phyloP scores from a whole-genome alignment of 37 sponge, comb jelly and placozoan genomes.

The Ephydatia muelleri region DNA sequence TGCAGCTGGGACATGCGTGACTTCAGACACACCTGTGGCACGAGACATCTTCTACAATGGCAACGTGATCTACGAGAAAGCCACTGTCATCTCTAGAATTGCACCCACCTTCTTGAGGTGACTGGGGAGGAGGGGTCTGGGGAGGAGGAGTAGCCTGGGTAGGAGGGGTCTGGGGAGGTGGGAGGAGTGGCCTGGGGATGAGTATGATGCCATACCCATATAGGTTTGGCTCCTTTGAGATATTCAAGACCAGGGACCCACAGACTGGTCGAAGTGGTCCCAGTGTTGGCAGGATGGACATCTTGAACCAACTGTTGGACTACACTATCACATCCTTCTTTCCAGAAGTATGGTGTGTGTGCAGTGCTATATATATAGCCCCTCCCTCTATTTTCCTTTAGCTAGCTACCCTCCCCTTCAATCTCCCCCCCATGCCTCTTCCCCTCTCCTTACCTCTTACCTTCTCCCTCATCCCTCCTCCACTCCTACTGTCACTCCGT shows the following conservation, averaged over 20 bases:
- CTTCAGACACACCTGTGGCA: slow-evolving; percentile 77
- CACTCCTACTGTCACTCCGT: too few species aligned
- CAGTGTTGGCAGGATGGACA: slow-evolving; percentile 85
- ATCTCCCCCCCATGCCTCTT: too few species aligned
- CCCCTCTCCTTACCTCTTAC: too few species aligned
- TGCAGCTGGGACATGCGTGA: slow-evolving; percentile 93
- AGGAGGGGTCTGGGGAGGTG: too few species aligned
- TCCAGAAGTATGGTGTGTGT: slow-evolving; percentile 63
- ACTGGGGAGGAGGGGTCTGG: neutral
- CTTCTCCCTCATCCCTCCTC: too few species aligned
- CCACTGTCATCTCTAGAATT: slow-evolving; percentile 82
- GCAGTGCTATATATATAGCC: too few species aligned
- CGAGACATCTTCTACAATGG: slow-evolving; percentile 91
- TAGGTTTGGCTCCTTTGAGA: slow-evolving; percentile 99
- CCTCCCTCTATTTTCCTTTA: too few species aligned
- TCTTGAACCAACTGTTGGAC: slow-evolving; percentile 85
- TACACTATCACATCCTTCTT: slow-evolving; percentile 74
- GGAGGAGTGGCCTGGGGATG: too few species aligned
- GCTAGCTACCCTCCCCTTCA: too few species aligned
- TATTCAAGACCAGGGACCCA: slow-evolving; percentile 87
- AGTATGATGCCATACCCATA: too few species aligned
- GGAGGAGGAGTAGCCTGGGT: neutral
- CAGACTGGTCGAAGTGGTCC: slow-evolving; percentile 85
- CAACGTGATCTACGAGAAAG: slow-evolving; percentile 77
- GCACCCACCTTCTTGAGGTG: slow-evolving; percentile 91